Conservation (phyloP, 2,113 vertebrate species). For the Mustelus asterias region DNA sequence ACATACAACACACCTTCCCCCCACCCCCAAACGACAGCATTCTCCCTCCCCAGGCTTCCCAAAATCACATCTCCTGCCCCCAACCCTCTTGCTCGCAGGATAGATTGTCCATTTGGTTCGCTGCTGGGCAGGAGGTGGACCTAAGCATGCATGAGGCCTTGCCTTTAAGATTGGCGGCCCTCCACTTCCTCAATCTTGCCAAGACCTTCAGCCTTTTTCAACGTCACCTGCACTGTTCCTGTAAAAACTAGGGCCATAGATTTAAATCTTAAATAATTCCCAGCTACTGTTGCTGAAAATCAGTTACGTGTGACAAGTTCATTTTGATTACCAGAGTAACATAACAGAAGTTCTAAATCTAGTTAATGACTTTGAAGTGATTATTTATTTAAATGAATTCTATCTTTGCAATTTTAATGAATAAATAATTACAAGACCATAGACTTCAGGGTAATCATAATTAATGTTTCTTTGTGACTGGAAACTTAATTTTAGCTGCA, state of each 20-base stretch:
- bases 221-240: background rate
- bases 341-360: background rate
- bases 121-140: background rate
- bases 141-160: background rate
- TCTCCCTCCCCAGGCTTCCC: background rate
- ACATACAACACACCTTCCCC: no score
- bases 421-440: background rate
- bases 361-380: background rate
- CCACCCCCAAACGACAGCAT: no score
- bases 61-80: background rate
- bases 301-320: background rate
- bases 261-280: background rate
- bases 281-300: background rate
- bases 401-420: background rate
- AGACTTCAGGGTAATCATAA: background rate
- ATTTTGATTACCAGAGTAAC: background rate
- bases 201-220: background rate
- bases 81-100: background rate
- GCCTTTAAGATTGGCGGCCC: background rate
- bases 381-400: background rate
- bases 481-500: background rate
- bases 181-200: background rate
- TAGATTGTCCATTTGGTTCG: background rate
- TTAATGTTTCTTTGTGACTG: background rate
- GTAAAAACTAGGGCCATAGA: background rate